Base-by-base conservation (phyloP, 35 echinoderm and acorn worm species). In the Patiria miniata region DNA sequence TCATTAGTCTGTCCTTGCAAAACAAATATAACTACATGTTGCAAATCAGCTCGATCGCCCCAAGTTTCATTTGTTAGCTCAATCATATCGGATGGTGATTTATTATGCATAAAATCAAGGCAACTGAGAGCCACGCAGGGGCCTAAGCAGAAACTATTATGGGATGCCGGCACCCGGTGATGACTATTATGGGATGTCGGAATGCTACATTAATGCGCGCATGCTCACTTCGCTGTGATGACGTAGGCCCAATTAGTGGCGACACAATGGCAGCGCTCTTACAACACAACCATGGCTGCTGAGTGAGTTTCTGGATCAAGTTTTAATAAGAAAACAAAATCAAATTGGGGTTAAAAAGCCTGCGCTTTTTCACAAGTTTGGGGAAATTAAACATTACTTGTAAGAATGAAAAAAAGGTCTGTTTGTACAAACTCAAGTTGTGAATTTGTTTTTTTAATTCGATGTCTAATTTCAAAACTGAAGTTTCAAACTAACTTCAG, bases 41-140 rank as follows among this genome's bases (percentile, higher is more conserved):
- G 34, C 22, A 1, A 73, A 21, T 30, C 58, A 30, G 9, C 58
- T 22, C 29, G 7, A 73, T 28, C 34, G 42, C 65, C 65, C 65
- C 3, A 73, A 73, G 65, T 73, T n/a, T 73, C 65, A 9, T 73
- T 69, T 73, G 65, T 73, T 73, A 26, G 65, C 34, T 73, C 65
- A 73, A 73, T 73, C 10, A 73, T 32, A 73, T 73, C 65, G 34
- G 34, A 73, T 30, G 65, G 65, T 73, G 23, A 73, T 73, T 73
- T 73, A 73, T 73, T 73, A 73, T 73, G 65, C 65, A 73, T 73
- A 73, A 47, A 73, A 73, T 73, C 65, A 73, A 47, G 42, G 42
- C 42, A 47, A 47, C 34, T 14, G 22, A 73, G 65, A 32, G 65
- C 65, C 65, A 73, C 65, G 65, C 26, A 73, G 65, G n/a, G 29